These are phyloP conservation scores for Syndactyla subalaris DNA, from an alignment of 2,797 vertebrate genomes.

Conservation along the genomic window DNA sequence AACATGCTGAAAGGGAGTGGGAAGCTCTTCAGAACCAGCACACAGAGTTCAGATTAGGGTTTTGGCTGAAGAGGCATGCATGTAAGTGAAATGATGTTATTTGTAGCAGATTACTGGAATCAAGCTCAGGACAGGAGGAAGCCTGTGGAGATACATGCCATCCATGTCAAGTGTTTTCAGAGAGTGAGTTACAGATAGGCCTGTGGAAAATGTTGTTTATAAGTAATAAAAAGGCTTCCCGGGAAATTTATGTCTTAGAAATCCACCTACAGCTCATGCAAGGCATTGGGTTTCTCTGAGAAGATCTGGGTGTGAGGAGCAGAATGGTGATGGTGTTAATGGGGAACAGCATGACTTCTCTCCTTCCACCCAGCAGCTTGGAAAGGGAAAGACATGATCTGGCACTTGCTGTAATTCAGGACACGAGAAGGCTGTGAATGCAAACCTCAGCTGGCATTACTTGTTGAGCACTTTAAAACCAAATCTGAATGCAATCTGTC, in stretches of 20 bases:
- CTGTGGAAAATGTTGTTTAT: not conserved
- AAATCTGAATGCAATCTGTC: not conserved
- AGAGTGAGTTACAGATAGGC: not conserved
- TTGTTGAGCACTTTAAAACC: not conserved
- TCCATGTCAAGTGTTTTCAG: not conserved
- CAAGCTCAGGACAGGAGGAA: not conserved
- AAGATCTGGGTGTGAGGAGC: not conserved
- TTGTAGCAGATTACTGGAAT: not conserved
- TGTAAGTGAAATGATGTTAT: not conserved
- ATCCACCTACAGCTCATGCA: not conserved
- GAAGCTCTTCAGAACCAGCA: not conserved
- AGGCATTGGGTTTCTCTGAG: not conserved
- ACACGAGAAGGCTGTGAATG: not conserved
- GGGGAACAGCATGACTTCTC: not conserved
- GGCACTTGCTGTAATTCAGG: not conserved
- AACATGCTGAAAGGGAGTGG: not conserved
- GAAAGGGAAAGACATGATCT: not conserved
- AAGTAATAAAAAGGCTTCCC: not conserved
- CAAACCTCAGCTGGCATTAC: conserved; percentile 11
- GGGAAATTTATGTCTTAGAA: not conserved
- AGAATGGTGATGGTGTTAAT: not conserved
- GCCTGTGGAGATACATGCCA: not conserved
- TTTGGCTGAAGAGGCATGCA: not conserved
- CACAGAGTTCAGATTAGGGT: not conserved
- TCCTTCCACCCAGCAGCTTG: not conserved